These are phyloP conservation scores for Perca flavescens DNA, from an alignment of 2,113 vertebrate species.

Conservation along the genomic window DNA sequence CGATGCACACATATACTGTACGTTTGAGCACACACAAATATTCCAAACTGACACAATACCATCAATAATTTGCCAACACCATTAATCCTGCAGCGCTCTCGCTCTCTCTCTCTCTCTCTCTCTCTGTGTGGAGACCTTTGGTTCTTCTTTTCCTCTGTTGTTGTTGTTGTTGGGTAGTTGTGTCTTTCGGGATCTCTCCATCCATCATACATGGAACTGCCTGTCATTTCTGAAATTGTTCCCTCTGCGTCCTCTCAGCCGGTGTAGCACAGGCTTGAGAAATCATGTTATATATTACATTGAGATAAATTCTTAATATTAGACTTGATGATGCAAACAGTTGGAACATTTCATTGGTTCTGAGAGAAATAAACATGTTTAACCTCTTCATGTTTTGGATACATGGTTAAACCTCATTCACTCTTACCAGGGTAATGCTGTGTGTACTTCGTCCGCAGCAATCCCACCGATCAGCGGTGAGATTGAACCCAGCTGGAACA, in stretches of 20 bases:
- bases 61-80: slow-evolving; percentile 19
- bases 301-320: slow-evolving; percentile 12
- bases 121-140: background rate
- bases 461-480: too few species aligned
- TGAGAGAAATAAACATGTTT: background rate
- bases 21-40: background rate
- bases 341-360: background rate
- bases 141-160: background rate
- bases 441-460: too few species aligned
- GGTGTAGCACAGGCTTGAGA: background rate
- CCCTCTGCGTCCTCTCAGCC: slow-evolving; percentile 14
- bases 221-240: slow-evolving; percentile 33
- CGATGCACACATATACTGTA: background rate
- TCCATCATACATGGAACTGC: slow-evolving; percentile 35
- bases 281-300: slow-evolving; percentile 10
- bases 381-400: too few species aligned
- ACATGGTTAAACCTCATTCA: too few species aligned
- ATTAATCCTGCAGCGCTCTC: background rate
- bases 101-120: background rate
- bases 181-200: slow-evolving; percentile 22
- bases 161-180: slow-evolving; percentile 24
- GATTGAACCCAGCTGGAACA: too few species aligned
- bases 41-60: slow-evolving; percentile 17
- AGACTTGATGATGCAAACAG: background rate
- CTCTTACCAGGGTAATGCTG: too few species aligned